Evolutionary conservation across 2,113 vertebrate genomes (phyloP).

Genomic region (Nipponia nippon): DNA sequence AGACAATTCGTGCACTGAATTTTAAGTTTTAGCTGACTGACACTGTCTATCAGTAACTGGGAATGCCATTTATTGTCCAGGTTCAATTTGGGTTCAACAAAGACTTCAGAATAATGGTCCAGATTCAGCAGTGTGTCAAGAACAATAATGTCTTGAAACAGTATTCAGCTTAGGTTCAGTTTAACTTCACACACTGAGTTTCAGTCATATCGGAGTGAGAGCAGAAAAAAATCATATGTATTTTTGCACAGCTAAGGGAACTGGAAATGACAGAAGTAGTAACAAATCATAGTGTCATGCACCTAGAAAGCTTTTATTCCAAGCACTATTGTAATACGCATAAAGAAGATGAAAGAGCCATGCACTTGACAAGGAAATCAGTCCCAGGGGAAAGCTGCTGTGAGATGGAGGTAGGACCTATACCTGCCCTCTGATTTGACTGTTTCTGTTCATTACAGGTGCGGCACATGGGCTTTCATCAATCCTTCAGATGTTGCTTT

Average conservation of each 20-base stretch:
- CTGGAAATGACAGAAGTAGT: not conserved
- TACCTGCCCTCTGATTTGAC: not conserved
- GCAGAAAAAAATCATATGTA: not conserved
- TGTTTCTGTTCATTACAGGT: constrained; percentile 61
- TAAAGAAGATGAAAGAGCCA: not conserved
- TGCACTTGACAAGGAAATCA: not conserved
- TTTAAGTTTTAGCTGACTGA: not conserved
- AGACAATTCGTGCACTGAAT: not conserved
- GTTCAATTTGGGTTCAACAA: not conserved
- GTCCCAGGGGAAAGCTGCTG: not conserved
- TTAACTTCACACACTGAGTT: not conserved
- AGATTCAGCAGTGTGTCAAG: not conserved
- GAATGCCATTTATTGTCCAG: not conserved
- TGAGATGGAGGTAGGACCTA: not conserved
- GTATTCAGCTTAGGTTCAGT: not conserved
- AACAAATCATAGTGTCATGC: not conserved
- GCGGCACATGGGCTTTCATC: constrained; percentile 89
- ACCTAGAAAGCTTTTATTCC: not conserved
- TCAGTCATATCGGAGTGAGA: not conserved
- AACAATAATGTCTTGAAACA: not conserved
- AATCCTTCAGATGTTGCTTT: constrained; percentile 89
- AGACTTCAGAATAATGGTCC: not conserved
- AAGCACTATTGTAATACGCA: not conserved
- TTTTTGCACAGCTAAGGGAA: not conserved
- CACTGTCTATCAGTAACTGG: not conserved